A percentile compares a stretch with the other conserved stretches of the same genome.
phyloP scores from a whole-genome alignment of 2,888 invertebrate species.

The Machimus atricapillus region DNA sequence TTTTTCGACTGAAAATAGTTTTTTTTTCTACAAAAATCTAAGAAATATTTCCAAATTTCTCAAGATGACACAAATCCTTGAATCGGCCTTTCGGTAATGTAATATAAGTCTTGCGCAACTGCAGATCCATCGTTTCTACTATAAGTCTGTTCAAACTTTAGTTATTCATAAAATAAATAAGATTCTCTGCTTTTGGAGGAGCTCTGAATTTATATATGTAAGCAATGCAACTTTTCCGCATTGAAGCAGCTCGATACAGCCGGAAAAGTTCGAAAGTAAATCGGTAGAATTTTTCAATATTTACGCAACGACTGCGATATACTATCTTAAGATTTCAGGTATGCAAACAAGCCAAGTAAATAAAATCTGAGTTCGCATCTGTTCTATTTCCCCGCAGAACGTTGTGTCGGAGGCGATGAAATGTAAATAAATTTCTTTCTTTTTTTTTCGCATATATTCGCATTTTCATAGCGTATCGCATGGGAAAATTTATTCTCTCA shows the following conservation, averaged over 20 bases:
- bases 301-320: neutral
- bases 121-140: neutral
- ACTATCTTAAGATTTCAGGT: constrained; percentile 1
- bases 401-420: neutral
- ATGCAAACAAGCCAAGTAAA: constrained; percentile 15
- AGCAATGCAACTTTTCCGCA: neutral
- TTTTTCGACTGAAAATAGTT: too few relatives aligned
- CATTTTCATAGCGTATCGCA: neutral
- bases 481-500: neutral
- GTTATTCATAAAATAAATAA: neutral
- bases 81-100: neutral
- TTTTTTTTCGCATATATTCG: neutral
- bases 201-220: neutral
- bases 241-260: neutral
- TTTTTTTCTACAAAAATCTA: too few relatives aligned
- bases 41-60: too few relatives aligned
- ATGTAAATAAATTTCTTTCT: constrained; percentile 16
- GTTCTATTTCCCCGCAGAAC: neutral
- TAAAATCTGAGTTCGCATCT: constrained; percentile 5
- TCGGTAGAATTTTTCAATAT: neutral
- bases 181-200: neutral
- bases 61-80: neutral
- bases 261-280: neutral
- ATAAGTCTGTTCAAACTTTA: neutral
- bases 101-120: too few relatives aligned